phyloP scores from a whole-genome alignment of 2,113 vertebrate genomes.

The Salvelinus alpinus region DNA sequence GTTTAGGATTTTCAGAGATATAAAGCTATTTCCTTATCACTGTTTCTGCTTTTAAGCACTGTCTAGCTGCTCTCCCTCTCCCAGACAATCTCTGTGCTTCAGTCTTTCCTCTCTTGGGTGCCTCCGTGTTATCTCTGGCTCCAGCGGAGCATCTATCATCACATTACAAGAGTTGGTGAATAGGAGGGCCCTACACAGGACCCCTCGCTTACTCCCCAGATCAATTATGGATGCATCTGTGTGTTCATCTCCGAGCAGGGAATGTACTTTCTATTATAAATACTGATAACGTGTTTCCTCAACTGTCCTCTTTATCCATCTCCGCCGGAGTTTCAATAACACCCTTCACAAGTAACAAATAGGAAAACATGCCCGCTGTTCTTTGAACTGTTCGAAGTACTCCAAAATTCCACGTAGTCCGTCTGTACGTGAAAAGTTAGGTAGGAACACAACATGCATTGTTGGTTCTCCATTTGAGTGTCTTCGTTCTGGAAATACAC shows the following conservation, averaged over 20 bases:
- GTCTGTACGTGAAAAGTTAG: conserved; percentile 38
- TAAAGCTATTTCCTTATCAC: conserved; percentile 47
- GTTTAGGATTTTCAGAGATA: conserved; percentile 47
- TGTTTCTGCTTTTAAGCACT: conserved; percentile 28
- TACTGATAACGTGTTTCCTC: conserved; percentile 45
- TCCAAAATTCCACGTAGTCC: conserved; percentile 35
- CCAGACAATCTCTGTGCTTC: conserved; percentile 15
- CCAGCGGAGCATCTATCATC: conserved; percentile 51
- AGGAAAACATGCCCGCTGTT: not conserved
- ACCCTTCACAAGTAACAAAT: conserved; percentile 3
- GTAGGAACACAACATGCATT: conserved; percentile 24
- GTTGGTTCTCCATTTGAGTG: conserved; percentile 10
- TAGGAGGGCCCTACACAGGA: conserved; percentile 12
- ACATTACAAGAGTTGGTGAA: conserved; percentile 19
- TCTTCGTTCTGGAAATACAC: conserved; percentile 21
- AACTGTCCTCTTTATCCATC: conserved; percentile 42
- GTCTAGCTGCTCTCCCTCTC: conserved; percentile 34
- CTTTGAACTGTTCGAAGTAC: not conserved
- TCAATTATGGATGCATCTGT: conserved; percentile 66
- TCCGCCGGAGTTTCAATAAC: conserved; percentile 18
- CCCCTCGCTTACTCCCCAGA: conserved; percentile 25
- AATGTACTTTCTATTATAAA: conserved; percentile 58
- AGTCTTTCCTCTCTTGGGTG: conserved; percentile 27
- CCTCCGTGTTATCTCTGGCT: conserved; percentile 47
- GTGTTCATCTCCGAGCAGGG: conserved; percentile 58